Conservation (phyloP, 2,113 vertebrate genomes). For the Oreochromis aureus region DNA sequence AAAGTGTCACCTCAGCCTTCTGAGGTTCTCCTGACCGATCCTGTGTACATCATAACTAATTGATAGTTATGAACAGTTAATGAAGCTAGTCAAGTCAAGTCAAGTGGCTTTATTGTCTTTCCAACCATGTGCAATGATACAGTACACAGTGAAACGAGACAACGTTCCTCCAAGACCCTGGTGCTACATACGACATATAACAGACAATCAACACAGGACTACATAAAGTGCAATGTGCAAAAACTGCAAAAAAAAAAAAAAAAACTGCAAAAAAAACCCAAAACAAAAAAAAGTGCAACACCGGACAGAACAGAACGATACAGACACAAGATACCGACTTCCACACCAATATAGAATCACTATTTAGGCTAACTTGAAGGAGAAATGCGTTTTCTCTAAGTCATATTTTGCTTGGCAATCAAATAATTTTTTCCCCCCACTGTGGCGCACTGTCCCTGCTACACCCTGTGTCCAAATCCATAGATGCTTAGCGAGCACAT, state of each 20-base stretch:
- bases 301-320: neutral
- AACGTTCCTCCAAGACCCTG: neutral
- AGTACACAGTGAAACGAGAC: neutral
- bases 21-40: neutral
- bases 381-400: neutral
- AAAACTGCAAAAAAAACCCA: rapidly evolving
- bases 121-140: neutral
- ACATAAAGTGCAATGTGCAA: neutral
- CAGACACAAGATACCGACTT: neutral
- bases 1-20: neutral
- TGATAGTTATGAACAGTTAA: neutral
- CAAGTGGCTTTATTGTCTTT: neutral
- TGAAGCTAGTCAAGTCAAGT: neutral
- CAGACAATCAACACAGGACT: neutral
- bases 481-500: neutral
- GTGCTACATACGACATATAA: neutral
- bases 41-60: neutral
- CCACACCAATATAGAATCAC: too few species aligned
- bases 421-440: rapidly evolving
- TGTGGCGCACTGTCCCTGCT: neutral
- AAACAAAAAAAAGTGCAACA: neutral
- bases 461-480: neutral
- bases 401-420: neutral
- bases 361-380: too few species aligned
- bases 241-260: neutral